These are phyloP conservation scores for Crossaster papposus DNA, from an alignment of 53 echinoderm and acorn worm genomes.

Conservation along the genomic window DNA sequence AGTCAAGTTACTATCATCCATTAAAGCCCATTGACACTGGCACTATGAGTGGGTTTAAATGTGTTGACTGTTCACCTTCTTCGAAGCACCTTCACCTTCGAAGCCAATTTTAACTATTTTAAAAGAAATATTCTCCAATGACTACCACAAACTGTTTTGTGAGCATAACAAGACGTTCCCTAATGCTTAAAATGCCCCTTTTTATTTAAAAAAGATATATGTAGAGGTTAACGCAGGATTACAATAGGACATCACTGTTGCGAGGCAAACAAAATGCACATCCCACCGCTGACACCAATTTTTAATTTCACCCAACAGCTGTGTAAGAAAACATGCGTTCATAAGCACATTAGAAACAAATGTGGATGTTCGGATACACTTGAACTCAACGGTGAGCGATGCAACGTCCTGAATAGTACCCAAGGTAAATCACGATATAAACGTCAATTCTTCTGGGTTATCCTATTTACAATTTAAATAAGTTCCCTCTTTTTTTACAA, in stretches of 20 bases:
- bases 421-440: conserved; percentile 60
- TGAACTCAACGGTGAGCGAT: conserved; percentile 42
- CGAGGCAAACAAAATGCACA: not conserved
- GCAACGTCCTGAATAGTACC: conserved; percentile 26
- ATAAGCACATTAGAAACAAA: conserved; percentile 9
- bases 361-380: conserved; percentile 59
- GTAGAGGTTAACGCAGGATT: not conserved
- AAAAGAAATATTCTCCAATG: too few relatives aligned
- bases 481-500: too few relatives aligned
- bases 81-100: too few relatives aligned
- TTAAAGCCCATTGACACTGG: not conserved
- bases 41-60: not conserved
- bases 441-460: too few relatives aligned
- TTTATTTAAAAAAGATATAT: too few relatives aligned
- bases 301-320: conserved; percentile 13
- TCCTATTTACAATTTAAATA: too few relatives aligned
- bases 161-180: too few relatives aligned
- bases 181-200: too few relatives aligned
- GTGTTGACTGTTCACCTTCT: not conserved
- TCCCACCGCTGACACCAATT: not conserved
- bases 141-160: too few relatives aligned
- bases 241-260: not conserved
- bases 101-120: too few relatives aligned
- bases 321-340: conserved; percentile 57
- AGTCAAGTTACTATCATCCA: not conserved